Conservation (phyloP, 2,113 vertebrate species). For the Phrynosoma blainvillii region DNA sequence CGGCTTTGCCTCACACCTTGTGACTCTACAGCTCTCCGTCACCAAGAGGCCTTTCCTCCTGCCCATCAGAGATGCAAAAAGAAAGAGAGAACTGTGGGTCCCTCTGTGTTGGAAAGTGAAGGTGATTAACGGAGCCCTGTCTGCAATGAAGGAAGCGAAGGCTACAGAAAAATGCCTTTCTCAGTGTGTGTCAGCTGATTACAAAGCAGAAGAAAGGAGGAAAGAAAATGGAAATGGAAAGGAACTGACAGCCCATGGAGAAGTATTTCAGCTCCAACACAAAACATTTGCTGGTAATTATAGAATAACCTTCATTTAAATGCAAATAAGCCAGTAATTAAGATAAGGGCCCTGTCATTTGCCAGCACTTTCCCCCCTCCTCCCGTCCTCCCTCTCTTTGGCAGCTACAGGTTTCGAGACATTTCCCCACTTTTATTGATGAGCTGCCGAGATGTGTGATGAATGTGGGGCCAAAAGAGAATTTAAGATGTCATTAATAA, state of each 20-base stretch:
- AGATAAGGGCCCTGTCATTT: conserved; percentile 84
- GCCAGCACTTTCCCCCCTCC: conserved; percentile 64
- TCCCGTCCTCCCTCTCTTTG: conserved; percentile 46
- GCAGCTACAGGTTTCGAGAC: conserved; percentile 71
- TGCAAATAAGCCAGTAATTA: conserved; percentile 87
- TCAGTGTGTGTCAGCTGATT: conserved; percentile 66
- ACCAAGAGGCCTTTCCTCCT: not conserved
- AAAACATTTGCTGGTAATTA: conserved; percentile 83
- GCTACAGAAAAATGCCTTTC: conserved; percentile 44
- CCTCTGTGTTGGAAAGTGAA: conserved; percentile 1
- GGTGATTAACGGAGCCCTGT: not conserved
- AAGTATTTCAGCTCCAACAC: conserved; percentile 82
- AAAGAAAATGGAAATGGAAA: conserved; percentile 78
- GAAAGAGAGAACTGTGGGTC: rapidly evolving
- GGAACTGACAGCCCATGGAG: conserved; percentile 80
- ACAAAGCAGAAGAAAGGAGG: conserved; percentile 75
- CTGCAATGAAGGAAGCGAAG: conserved; percentile 40
- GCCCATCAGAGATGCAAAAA: not conserved
- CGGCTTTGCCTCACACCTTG: not conserved
- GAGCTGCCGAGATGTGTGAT: conserved; percentile 59
- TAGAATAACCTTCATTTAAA: conserved; percentile 87
- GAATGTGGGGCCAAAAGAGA: conserved; percentile 30
- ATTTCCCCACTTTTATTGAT: conserved; percentile 65
- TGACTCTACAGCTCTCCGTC: not conserved
- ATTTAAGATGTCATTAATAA: conserved; percentile 51